A percentile compares a stretch with the other conserved stretches of the same genome.
Evolutionary conservation across 2,888 invertebrate genomes (phyloP).

Genomic region (Ariolimax columbianus): DNA sequence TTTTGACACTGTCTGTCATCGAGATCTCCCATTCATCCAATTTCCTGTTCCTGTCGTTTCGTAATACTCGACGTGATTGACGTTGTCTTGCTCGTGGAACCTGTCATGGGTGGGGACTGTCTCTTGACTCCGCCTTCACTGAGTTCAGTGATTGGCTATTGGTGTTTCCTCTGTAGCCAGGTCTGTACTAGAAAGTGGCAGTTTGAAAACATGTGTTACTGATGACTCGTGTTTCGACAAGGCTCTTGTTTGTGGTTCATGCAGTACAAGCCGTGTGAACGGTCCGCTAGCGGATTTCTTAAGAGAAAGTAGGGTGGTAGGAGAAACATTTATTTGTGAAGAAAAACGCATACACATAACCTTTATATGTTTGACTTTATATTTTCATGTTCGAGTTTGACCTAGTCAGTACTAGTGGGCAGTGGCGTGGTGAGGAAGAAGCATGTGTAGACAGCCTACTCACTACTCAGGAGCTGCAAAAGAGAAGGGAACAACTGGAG

Average conservation of each 20-base stretch:
- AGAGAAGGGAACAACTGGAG: too few species aligned
- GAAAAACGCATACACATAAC: neutral
- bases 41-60: conserved; percentile 7
- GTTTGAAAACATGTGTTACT: neutral
- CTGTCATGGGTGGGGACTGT: conserved; percentile 2
- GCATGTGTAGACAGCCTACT: too few species aligned
- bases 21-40: neutral
- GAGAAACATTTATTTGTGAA: neutral
- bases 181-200: neutral
- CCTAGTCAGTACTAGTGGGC: too few species aligned
- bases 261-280: neutral
- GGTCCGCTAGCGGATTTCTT: neutral
- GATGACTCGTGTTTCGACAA: neutral
- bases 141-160: neutral
- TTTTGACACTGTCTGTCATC: neutral
- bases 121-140: neutral
- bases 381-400: neutral
- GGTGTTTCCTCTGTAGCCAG: neutral
- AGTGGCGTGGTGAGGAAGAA: too few species aligned
- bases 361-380: neutral
- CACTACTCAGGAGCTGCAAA: too few species aligned
- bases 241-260: neutral
- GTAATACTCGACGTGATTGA: conserved; percentile 1
- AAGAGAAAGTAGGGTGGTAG: neutral
- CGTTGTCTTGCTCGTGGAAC: neutral